Base-by-base conservation (phyloP, 2,888 invertebrate genomes). In the Callyntrura guangdongensis region DNA sequence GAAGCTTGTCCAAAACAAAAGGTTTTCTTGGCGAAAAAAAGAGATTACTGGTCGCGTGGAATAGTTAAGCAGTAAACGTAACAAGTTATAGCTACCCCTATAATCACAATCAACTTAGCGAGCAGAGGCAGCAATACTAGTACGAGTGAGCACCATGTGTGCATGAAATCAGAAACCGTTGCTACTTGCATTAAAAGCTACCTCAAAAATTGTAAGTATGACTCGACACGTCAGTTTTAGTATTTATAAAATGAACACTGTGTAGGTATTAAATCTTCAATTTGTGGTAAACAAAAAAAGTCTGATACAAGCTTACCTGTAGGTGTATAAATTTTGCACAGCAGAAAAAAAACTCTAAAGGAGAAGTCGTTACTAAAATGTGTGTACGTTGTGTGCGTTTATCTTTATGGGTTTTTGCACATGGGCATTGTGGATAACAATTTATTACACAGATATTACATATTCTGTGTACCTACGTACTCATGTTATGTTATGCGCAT, bases 1-100 rank as follows among this genome's bases (percentile, higher is more conserved):
- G 79, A 87, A 87, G 67, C 67, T 79, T 87, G 67, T 87, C 87
- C 87, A 87, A 87, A 79, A 79, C 9, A 45, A 82, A 20, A 61
- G 36, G 64, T 17, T 9, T n/a, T 45, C 64, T 45, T 36, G 47
- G 20, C 47, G 61, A 11, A 4, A 8, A 22, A 9, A 45, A 53
- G 22, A 61, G 22, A 61, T 27, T 82, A 11, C 59, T 27, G n/a
- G 56, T 49, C 8, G 25, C 14, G 79, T 25, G 27, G 25, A 53
- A 77, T 59, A 81, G 49, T 14, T 77, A 8, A 45, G 47, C 11
- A 27, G 36, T 45, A 72, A 72, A 36, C 36, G 53, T 61, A 61
- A 17, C 20, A 2, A 17, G 20, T 25, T 22, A 22, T 20, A 22
- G 9, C 53, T 53, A 53, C 53, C 22, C 12, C 22, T 22, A 25